A percentile compares a stretch with the other conserved stretches of the same genome.
Evolutionary conservation across 2,888 invertebrate species (phyloP).

Genomic region (Dynastes maya): DNA sequence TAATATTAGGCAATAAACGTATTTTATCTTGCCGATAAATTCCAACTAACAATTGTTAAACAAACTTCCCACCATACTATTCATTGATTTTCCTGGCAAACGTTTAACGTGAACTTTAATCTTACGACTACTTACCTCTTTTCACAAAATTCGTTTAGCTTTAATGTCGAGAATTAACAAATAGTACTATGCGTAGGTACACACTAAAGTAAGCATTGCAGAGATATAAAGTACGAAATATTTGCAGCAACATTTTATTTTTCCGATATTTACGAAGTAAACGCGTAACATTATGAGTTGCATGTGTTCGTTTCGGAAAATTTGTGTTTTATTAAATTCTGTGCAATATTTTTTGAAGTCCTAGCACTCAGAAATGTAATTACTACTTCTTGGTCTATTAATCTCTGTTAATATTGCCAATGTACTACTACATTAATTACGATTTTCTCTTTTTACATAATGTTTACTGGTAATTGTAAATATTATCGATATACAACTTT

Average conservation of each 20-base stretch:
- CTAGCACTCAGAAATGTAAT: no score
- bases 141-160: constrained; percentile 1
- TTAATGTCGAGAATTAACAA: neutral
- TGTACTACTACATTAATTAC: no score
- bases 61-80: neutral
- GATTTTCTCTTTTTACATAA: no score
- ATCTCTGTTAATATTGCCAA: no score
- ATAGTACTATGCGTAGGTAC: neutral
- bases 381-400: no score
- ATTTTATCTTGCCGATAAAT: neutral
- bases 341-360: no score
- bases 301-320: no score
- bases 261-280: neutral
- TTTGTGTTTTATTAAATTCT: no score
- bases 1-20: neutral
- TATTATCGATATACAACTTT: no score
- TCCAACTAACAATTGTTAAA: neutral
- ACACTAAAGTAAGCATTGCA: neutral
- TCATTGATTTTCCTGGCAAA: neutral
- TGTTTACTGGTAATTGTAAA: no score
- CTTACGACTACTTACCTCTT: neutral
- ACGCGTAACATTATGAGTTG: neutral
- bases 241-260: neutral
- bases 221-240: neutral
- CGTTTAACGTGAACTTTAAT: neutral